phyloP scores from a whole-genome alignment of 2,888 invertebrate species.

The Didymodactylos carnosus region DNA sequence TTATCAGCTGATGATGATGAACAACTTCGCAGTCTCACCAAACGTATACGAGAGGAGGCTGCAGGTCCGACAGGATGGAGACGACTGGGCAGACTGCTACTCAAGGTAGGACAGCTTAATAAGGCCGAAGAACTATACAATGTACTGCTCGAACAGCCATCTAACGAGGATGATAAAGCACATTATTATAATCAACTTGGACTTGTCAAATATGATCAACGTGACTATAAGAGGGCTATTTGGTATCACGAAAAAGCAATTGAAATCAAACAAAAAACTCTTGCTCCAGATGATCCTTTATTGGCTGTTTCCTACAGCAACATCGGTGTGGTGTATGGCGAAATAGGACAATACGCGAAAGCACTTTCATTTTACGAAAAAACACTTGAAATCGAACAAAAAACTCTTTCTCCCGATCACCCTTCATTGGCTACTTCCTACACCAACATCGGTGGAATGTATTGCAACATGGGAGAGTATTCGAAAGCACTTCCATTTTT shows the following conservation, averaged over 20 bases:
- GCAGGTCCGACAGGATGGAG: no score
- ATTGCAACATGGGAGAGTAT: not conserved
- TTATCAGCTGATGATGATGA: no score
- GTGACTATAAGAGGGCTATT: not conserved
- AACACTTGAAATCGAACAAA: not conserved
- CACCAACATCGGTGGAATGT: not conserved
- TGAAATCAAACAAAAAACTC: no score
- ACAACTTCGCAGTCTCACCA: no score
- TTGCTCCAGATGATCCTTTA: no score
- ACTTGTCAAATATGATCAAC: not conserved
- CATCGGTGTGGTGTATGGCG: not conserved
- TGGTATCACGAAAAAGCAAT: not conserved
- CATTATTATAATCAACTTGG: not conserved
- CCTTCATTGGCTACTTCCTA: not conserved
- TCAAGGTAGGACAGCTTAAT: no score
- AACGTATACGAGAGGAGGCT: no score
- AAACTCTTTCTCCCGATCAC: not conserved
- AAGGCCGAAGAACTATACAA: no score
- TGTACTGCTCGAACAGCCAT: no score
- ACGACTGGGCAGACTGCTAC: no score
- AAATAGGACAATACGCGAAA: not conserved
- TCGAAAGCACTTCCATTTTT: not conserved
- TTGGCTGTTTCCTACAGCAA: no score
- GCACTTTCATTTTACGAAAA: not conserved
- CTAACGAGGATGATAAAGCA: not conserved